Base-by-base conservation (phyloP, 2,797 vertebrate genomes). In the Epinephelus malabaricus region DNA sequence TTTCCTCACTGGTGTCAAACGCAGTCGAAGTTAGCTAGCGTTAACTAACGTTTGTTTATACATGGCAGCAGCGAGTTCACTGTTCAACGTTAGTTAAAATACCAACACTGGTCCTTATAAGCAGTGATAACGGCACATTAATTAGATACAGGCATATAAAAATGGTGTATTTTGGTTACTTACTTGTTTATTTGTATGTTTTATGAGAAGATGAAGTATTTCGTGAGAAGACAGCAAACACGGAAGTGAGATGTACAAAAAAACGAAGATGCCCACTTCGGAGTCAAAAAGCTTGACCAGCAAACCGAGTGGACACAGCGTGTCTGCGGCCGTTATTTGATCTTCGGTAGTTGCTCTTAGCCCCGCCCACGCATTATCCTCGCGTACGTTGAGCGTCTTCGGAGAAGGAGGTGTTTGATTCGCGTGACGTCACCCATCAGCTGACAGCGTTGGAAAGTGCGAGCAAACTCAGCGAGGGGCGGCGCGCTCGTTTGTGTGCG, bases 391-490 rank as follows among this genome's bases (percentile, higher is more conserved):
- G 15, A 17, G 12, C 1, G 21, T 80, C 83, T 73, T 56, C 12
- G 76, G 7, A 43, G 45, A 43, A 56, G 83, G 73, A 62, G 84
- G 82, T 0, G 83, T 86, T 92, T 92, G 85, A 90, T 92, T 81
- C 89, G 76, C 4, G 69, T 92, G 85, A 92, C 90, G 90, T 87
- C 19, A 81, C 19, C 2, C 0, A 62, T 89, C 92, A 92, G 90
- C 88, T 93, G 92, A 93, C 83, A 17, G 56, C 10, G 14, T 6
- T 81, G 70, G 81, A 89, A 92, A 75, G 69, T 74, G 75, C 85
- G 47, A 75, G 85, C 81, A 82, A 82, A 74, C 40, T 1, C 60
- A 40, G 7, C 2, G 6, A 18, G 34, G 17, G 40, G 40, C 40
- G 69, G 75, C 34, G 82, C 53, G 76, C 70, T 88, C 45, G 76